Evolutionary conservation across 2,113 vertebrate species (phyloP).

Genomic region (Acanthisitta chloris): DNA sequence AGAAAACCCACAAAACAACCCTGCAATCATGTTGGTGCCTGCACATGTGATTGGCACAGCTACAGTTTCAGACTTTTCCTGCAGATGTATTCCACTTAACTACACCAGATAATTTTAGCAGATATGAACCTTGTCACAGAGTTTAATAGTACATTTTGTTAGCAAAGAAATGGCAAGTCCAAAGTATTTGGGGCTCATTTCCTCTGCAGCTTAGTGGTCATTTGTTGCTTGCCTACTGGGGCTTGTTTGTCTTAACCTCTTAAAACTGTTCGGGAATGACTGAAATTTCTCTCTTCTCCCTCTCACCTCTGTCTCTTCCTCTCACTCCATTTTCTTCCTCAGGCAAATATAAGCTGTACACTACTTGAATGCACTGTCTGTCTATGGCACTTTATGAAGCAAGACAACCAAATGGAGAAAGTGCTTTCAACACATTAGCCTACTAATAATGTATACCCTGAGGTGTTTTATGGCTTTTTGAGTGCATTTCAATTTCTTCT

Average conservation of each 20-base stretch:
- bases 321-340: background rate
- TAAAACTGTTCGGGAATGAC: background rate
- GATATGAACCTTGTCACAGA: background rate
- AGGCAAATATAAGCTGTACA: background rate
- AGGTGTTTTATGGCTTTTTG: background rate
- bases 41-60: background rate
- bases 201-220: background rate
- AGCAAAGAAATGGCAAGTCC: background rate
- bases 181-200: background rate
- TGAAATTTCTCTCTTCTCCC: background rate
- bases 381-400: background rate
- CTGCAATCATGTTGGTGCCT: background rate
- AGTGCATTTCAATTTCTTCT: background rate
- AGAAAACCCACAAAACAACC: background rate
- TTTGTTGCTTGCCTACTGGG: background rate
- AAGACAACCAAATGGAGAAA: constrained; percentile 3
- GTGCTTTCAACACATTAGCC: constrained; percentile 11
- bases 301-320: background rate
- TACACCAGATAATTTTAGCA: background rate
- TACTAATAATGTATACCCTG: background rate
- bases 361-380: background rate
- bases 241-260: background rate
- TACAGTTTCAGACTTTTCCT: background rate
- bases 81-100: background rate
- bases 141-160: background rate